Conservation (phyloP, 2,888 invertebrate species). For the Epiblema foenella region DNA sequence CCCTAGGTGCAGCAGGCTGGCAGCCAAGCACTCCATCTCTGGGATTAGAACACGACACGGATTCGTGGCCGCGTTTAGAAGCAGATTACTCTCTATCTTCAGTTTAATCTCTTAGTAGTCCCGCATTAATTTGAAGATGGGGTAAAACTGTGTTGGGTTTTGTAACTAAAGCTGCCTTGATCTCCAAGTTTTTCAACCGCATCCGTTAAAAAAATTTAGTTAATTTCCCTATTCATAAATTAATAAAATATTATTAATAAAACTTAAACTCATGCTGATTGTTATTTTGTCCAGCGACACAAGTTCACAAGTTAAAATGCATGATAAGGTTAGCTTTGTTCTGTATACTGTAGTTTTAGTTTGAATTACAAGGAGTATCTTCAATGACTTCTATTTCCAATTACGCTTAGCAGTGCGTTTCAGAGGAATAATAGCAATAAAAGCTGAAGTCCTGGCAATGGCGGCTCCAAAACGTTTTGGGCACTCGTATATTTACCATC, state of each 20-base stretch:
- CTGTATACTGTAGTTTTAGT: background rate
- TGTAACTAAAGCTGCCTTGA: constrained; percentile 40
- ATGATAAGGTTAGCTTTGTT: background rate
- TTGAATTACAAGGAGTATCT: too few relatives aligned
- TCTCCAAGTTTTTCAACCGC: constrained; percentile 28
- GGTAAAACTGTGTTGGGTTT: constrained; percentile 47
- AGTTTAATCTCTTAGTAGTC: constrained; percentile 67
- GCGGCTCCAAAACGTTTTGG: constrained; percentile 38
- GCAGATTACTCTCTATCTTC: constrained; percentile 76
- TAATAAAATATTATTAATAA: too few relatives aligned
- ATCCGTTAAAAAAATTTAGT: background rate
- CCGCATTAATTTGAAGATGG: constrained; percentile 60
- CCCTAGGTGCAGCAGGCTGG: constrained; percentile 51
- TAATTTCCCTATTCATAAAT: too few relatives aligned
- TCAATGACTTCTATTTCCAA: constrained; percentile 1
- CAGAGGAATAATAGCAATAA: constrained; percentile 34
- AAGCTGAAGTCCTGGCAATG: constrained; percentile 18
- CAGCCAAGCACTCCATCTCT: constrained; percentile 70
- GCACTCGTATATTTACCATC: constrained; percentile 35
- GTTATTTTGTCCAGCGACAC: too few relatives aligned
- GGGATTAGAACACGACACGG: constrained; percentile 64
- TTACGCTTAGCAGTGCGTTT: constrained; percentile 18
- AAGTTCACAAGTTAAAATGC: too few relatives aligned
- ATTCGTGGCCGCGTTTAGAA: constrained; percentile 67
- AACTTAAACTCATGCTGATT: too few relatives aligned